Conservation (phyloP, 2,888 invertebrate species). For the Auanema freiburgensis region DNA sequence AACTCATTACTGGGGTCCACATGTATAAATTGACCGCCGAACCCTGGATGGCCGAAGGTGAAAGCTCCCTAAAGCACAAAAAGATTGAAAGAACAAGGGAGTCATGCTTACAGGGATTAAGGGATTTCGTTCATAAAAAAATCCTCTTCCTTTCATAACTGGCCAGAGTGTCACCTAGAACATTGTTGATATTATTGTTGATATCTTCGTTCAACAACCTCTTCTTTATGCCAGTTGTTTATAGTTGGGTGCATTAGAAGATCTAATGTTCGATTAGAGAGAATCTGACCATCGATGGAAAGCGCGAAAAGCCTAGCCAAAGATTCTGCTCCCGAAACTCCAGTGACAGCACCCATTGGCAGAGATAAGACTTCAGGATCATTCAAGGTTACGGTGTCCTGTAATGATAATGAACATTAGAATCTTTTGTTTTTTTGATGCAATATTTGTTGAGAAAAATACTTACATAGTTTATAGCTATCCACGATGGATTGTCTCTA, state of each 20-base stretch:
- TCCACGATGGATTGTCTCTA: conserved; percentile 47
- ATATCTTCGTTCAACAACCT: conserved; percentile 24
- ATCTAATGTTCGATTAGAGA: conserved; percentile 43
- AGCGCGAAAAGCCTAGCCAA: conserved; percentile 47
- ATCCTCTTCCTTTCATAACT: conserved; percentile 58
- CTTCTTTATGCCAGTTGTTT: conserved; percentile 56
- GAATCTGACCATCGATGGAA: conserved; percentile 32
- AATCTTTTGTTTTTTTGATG: background rate
- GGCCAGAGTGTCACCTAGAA: conserved; percentile 49
- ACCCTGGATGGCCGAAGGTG: conserved; percentile 60
- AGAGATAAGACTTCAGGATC: conserved; percentile 49
- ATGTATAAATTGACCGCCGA: conserved; percentile 55
- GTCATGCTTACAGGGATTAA: conserved; percentile 29
- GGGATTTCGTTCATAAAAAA: conserved; percentile 59
- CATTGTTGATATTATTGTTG: too few species aligned
- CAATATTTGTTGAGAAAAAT: background rate
- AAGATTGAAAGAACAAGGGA: background rate
- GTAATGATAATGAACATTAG: conserved; percentile 5
- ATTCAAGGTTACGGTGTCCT: conserved; percentile 51
- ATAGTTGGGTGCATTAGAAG: conserved; percentile 44
- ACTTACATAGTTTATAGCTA: conserved; percentile 43
- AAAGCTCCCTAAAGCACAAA: conserved; percentile 35
- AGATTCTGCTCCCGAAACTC: conserved; percentile 45
- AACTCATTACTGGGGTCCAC: conserved; percentile 47
- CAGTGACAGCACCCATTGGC: conserved; percentile 50